Percentiles rank a stretch among this genome's conserved stretches.
Evolutionary conservation across 2,888 invertebrate species (phyloP).

Genomic region (Dryococelus australis): DNA sequence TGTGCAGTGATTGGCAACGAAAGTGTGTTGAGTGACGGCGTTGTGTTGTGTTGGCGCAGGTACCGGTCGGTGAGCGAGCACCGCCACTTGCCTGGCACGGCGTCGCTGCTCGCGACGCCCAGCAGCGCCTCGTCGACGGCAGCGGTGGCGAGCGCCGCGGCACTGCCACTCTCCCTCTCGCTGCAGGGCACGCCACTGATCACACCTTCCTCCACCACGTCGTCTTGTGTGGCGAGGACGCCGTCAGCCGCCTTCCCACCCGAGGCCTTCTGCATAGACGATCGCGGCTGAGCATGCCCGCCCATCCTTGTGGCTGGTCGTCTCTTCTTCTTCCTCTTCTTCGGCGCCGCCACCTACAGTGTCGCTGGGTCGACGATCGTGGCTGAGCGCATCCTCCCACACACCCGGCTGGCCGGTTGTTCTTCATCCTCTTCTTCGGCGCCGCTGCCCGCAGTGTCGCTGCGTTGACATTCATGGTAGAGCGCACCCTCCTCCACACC

Average conservation of each 20-base stretch:
- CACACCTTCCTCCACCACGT: slow-evolving; percentile 33
- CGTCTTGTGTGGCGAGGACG: slow-evolving; percentile 55
- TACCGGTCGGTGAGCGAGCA: slow-evolving; percentile 67
- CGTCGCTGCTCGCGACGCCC: slow-evolving; percentile 63
- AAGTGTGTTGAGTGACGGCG: too few species aligned
- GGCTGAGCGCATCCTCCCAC: too few species aligned
- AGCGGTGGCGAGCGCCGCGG: slow-evolving; percentile 49
- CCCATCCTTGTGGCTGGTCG: too few species aligned
- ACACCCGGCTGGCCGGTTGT: too few species aligned
- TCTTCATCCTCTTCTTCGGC: not conserved
- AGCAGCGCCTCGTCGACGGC: slow-evolving; percentile 63
- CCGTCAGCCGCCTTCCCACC: slow-evolving; percentile 46
- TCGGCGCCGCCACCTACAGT: not conserved
- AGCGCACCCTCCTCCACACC: too few species aligned
- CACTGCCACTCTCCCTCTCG: slow-evolving; percentile 49
- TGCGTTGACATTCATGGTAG: too few species aligned
- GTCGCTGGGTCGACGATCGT: too few species aligned
- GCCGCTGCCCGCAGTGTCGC: too few species aligned
- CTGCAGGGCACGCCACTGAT: slow-evolving; percentile 38
- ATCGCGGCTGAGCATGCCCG: slow-evolving; percentile 52
- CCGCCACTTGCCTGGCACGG: slow-evolving; percentile 53
- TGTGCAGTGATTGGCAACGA: too few species aligned
- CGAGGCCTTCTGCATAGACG: slow-evolving; percentile 46
- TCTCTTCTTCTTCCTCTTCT: not conserved
- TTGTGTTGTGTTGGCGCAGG: slow-evolving; percentile 57